Base-by-base conservation (phyloP, 2,888 invertebrate species). In the Sphaerophoria rueppellii region DNA sequence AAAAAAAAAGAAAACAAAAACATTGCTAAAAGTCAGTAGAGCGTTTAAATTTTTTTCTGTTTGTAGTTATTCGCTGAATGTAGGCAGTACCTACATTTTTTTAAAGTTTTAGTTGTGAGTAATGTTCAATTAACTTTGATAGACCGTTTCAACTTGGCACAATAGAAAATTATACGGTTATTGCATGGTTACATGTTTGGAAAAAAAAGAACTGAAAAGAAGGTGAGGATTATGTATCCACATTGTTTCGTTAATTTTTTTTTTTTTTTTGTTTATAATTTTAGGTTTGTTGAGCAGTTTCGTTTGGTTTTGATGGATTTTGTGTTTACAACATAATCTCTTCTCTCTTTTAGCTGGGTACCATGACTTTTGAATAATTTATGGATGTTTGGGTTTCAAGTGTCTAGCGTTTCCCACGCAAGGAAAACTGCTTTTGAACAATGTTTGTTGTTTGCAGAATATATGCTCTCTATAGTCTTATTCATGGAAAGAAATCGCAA, bases 91-190 rank as follows among this genome's bases (percentile, higher is more conserved):
- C 11, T 7, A 9, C 37, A 16, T 60, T 1, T 55, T 12, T 35
- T 75, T 46, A 52, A 14, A 40, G 43, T 48, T 73, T 57, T 52
- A 0, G 14, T 50, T 46, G 50, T 60, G 40, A 58, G 70, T 79
- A 74, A 82, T 74, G 79, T 74, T 78, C 58, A 82, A 65, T 73
- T 78, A 82, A 77, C 63, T 74, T 74, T 71, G 78, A 74, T 82
- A 79, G 74, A 70, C 74, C 70, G 65, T 70, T 79, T 37, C 58
- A 52, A 70, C 70, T 74, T 74, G 77, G 70, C 46, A 70, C 70
- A 77, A 82, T 82, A 69, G 58, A 73, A 82, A 71, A 77, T 73
- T 77, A 82, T 72, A 72, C 71, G 69, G 60, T 57, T 43, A 40
- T 67, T 67, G 35, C 24, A 69, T 72, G 77, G 24, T 24, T 24